A percentile compares a stretch with the other conserved stretches of the same genome.
Conservation (phyloP, 2,888 invertebrate species). For the Drosophila nigricruria region DNA sequence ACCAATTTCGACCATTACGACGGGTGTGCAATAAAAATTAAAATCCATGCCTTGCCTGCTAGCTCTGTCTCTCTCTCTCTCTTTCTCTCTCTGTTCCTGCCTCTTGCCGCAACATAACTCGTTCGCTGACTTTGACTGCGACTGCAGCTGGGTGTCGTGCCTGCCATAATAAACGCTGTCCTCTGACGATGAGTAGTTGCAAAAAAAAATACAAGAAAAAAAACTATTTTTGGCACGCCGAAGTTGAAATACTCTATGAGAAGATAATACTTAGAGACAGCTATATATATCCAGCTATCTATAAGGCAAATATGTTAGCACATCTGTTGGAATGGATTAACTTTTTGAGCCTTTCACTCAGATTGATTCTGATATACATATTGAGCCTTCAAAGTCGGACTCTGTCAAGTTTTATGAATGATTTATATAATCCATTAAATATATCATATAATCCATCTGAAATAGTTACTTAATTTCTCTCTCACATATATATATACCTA, state of each 20-base stretch:
- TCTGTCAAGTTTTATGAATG: no score
- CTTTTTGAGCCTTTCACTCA: no score
- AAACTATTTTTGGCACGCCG: background rate
- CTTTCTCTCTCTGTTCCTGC: background rate
- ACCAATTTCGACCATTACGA: conserved; percentile 82
- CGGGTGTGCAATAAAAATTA: conserved; percentile 83
- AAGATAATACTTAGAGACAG: no score
- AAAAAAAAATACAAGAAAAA: conserved; percentile 6
- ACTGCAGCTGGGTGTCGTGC: conserved; percentile 63
- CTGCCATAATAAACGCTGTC: conserved; percentile 77
- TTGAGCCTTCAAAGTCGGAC: no score
- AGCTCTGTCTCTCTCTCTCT: background rate
- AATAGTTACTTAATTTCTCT: no score
- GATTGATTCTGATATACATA: no score
- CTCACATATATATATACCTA: background rate
- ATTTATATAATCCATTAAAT: background rate
- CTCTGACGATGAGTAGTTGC: conserved; percentile 56
- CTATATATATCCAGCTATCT: no score
- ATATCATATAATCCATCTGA: no score
- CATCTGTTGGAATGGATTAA: background rate
- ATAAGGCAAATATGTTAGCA: no score
- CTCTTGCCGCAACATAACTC: conserved; percentile 69
- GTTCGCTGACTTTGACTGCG: conserved; percentile 55
- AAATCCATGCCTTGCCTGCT: conserved; percentile 68
- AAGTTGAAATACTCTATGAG: background rate